Conservation (phyloP, 2,888 invertebrate species). For the Acrocera orbiculus region DNA sequence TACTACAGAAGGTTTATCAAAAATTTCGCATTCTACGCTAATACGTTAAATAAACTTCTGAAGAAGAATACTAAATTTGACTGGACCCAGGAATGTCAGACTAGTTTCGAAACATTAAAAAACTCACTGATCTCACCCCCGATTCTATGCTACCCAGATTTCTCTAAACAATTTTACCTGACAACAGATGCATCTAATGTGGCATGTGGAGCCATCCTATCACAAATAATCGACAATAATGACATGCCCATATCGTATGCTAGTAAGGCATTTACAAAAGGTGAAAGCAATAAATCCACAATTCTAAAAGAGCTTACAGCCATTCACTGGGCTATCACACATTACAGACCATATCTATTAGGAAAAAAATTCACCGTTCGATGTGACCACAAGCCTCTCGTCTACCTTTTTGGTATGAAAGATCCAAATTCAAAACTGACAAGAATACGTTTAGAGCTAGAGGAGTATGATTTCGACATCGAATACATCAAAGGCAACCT, state of each 20-base stretch:
- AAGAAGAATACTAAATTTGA: not conserved
- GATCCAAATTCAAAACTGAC: constrained; percentile 14
- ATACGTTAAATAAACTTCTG: not conserved
- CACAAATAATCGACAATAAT: constrained; percentile 10
- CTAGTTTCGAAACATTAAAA: too few species aligned
- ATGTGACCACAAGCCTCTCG: too few species aligned
- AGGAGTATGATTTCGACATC: constrained; percentile 12
- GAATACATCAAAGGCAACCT: constrained; percentile 11
- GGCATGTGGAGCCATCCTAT: constrained; percentile 16
- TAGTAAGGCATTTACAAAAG: constrained; percentile 10
- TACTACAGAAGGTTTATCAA: too few species aligned
- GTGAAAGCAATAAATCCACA: constrained; percentile 10
- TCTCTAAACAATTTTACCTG: constrained; percentile 11
- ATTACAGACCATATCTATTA: constrained; percentile 11
- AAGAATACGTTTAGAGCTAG: constrained; percentile 13
- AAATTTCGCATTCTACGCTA: too few species aligned
- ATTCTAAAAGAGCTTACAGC: constrained; percentile 14
- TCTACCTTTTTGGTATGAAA: too few species aligned
- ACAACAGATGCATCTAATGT: constrained; percentile 17
- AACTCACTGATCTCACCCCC: not conserved
- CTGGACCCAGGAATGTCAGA: too few species aligned
- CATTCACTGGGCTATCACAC: constrained; percentile 10
- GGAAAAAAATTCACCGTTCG: constrained; percentile 9
- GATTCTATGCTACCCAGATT: constrained; percentile 5
- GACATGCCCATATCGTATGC: constrained; percentile 9